Base-by-base conservation (phyloP, 2,113 vertebrate species). In the Hiodon alosoides region DNA sequence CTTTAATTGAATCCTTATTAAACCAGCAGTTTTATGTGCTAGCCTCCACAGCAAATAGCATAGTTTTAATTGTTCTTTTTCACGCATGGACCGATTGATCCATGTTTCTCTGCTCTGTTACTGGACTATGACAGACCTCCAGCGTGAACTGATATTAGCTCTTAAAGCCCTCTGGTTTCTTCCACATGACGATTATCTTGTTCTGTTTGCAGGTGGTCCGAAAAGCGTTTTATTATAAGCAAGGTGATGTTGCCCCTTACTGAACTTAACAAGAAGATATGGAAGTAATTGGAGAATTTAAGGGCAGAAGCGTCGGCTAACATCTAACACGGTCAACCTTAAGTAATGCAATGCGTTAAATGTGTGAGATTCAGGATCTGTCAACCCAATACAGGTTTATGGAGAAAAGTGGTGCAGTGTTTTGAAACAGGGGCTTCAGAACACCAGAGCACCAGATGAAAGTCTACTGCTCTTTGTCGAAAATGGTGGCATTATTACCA, bases 201-300 rank as follows among this genome's bases (percentile, higher is more conserved):
- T 80, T 75, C 74, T 85, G 84, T 79, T 86, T 86, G 81, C 84
- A 82, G 84, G 84, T 87, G 83, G 87, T 86, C 83, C 83, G 82
- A 80, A 81, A 81, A 80, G 80, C 83, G 77, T 82, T 85, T 80
- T 79, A 86, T 86, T 88, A 83, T 81, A 64, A 79, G 78, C 64
- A 68, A 77, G 59, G 77, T 71, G 78, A 79, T 71, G 75, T 83
- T 80, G 67, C 61, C 48, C 53, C 17, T 7, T 46, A 50, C 7
- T 16, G 9, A 16, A 74, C 11, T 11, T 58, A 54, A 54, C 50
- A 16, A 8, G 51, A 11, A 17, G 60, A n/a, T 3, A 61, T 11
- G 61, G 7, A 17, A 54, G 5, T 11, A 7, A 8, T 10, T 65
- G 31, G 31, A 31, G 31, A 51, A 14, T 1, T 9, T 16, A 54